Conservation (phyloP, 2,888 invertebrate genomes). For the Lomographa bimaculata region DNA sequence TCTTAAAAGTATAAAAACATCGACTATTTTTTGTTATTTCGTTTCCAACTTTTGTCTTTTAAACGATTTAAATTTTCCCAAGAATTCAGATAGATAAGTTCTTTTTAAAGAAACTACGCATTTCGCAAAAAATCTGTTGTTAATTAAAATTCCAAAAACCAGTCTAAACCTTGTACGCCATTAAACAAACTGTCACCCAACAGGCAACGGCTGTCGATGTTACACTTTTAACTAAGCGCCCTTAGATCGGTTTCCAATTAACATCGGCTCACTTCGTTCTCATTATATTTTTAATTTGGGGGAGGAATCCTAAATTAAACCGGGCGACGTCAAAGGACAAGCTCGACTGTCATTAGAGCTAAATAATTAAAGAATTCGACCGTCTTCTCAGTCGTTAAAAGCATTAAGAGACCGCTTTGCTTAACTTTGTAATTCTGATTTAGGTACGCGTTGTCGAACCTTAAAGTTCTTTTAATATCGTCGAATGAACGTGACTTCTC, state of each 20-base stretch:
- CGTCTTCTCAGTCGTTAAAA: conserved; percentile 76
- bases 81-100: no score
- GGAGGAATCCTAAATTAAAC: conserved; percentile 81
- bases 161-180: conserved; percentile 32
- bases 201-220: conserved; percentile 38
- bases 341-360: conserved; percentile 77
- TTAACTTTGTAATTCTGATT: conserved; percentile 72
- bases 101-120: conserved; percentile 11
- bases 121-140: conserved; percentile 6
- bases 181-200: conserved; percentile 37
- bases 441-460: conserved; percentile 44
- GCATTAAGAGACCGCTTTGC: conserved; percentile 69
- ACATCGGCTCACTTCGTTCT: conserved; percentile 75
- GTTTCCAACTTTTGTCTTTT: no score
- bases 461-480: conserved; percentile 49
- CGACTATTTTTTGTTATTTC: no score
- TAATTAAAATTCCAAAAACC: conserved; percentile 20
- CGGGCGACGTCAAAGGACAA: conserved; percentile 80
- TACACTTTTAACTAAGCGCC: conserved; percentile 56
- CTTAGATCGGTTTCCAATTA: conserved; percentile 83
- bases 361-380: conserved; percentile 83
- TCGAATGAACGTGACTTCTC: conserved; percentile 36
- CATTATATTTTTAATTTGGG: conserved; percentile 84
- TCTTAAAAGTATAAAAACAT: no score
- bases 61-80: no score